A percentile compares a stretch with the other conserved stretches of the same genome.
Evolutionary conservation across 92 coral and sea anemone species (phyloP).

Genomic region (Zoanthus gigantus): DNA sequence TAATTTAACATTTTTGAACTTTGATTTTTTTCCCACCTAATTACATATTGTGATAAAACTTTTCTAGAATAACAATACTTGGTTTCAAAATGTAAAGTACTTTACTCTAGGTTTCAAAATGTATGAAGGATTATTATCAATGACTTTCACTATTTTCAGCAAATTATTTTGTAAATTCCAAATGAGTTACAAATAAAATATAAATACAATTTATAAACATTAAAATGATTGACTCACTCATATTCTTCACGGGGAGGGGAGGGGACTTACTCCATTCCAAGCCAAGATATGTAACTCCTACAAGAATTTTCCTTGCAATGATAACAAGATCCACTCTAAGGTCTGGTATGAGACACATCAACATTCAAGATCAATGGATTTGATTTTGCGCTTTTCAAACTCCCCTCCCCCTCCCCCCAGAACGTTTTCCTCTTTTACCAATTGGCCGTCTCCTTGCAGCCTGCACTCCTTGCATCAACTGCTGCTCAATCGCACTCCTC

Average conservation of each 20-base stretch:
- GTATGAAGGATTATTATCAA: not conserved
- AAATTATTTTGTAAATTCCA: not conserved
- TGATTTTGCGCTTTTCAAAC: not conserved
- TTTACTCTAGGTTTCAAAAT: too few relatives aligned
- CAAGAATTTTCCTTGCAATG: too few relatives aligned
- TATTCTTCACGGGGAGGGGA: not conserved
- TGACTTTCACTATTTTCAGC: not conserved
- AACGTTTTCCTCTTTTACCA: constrained; percentile 57
- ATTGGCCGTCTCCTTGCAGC: constrained; percentile 54
- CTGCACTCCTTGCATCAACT: constrained; percentile 68
- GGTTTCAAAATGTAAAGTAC: not conserved
- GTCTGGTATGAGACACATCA: not conserved
- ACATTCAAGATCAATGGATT: not conserved
- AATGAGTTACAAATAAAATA: not conserved
- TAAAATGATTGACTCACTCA: not conserved
- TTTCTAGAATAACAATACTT: not conserved
- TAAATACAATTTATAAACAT: not conserved
- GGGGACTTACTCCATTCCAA: not conserved
- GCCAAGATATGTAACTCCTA: not conserved
- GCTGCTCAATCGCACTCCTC: constrained; percentile 92
- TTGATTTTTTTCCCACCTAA: not conserved
- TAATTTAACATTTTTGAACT: not conserved
- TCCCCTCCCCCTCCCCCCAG: constrained; percentile 22
- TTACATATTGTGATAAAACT: not conserved
- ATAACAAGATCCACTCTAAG: not conserved